A percentile compares a stretch with the other conserved stretches of the same genome.
Evolutionary conservation across 2,888 invertebrate genomes (phyloP).

Genomic region (Limnephilus marmoratus): DNA sequence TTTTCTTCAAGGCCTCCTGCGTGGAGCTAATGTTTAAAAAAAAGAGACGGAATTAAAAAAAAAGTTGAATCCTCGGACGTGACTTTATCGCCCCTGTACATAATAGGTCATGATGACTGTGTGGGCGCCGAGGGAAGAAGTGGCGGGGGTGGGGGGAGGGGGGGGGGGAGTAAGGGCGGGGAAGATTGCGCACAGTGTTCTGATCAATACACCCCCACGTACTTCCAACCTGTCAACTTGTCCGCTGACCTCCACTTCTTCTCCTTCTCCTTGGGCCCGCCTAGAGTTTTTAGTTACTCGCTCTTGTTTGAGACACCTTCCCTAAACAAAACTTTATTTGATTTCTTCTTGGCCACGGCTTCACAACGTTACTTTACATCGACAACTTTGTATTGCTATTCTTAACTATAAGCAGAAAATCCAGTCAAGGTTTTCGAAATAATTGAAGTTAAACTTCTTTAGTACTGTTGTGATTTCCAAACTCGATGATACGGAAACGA

Average conservation of each 20-base stretch:
- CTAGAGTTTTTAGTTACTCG: conserved; percentile 47
- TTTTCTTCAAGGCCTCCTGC: too few species aligned
- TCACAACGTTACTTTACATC: not conserved
- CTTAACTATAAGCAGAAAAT: not conserved
- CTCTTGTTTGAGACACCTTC: not conserved
- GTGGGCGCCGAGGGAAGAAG: conserved; percentile 28
- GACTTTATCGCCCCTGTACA: conserved; percentile 43
- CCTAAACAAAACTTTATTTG: not conserved
- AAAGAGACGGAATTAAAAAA: conserved; percentile 5
- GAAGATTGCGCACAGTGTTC: conserved; percentile 55
- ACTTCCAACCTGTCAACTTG: conserved; percentile 58
- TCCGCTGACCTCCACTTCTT: conserved; percentile 53
- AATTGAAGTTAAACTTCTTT: too few species aligned
- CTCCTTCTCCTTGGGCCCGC: conserved; percentile 31
- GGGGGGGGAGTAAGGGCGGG: conserved; percentile 30
- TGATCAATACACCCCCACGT: conserved; percentile 61
- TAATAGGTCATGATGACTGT: conserved; percentile 36
- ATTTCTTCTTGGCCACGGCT: not conserved
- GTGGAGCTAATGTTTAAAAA: too few species aligned
- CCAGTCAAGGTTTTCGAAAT: not conserved
- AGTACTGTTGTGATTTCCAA: too few species aligned
- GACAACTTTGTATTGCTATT: not conserved
- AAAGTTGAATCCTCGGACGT: conserved; percentile 47
- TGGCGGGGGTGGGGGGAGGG: conserved; percentile 12
- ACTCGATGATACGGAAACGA: too few species aligned